phyloP scores from a whole-genome alignment of 2,113 vertebrate species.

The Eonycteris spelaea region DNA sequence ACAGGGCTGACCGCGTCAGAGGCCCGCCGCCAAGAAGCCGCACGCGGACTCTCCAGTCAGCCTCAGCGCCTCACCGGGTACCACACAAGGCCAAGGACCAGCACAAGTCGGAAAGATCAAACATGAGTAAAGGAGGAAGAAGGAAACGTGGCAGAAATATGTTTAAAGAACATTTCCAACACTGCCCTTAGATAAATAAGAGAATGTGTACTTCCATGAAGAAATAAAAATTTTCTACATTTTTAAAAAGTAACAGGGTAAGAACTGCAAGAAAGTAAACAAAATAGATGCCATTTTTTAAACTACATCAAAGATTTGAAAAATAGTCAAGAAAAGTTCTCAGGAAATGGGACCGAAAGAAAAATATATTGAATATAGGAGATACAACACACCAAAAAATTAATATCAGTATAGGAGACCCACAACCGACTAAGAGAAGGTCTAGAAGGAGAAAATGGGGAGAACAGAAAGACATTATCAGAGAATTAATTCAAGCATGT shows the following conservation, averaged over 20 bases:
- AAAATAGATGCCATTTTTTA: neutral
- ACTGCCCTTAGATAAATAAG: neutral
- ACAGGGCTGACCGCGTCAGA: neutral
- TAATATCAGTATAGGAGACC: neutral
- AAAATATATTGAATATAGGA: neutral
- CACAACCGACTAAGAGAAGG: neutral
- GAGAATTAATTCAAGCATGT: neutral
- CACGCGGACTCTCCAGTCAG: neutral
- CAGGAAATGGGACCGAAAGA: neutral
- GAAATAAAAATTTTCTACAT: neutral
- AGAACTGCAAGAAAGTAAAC: neutral
- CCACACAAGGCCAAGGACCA: too few species aligned
- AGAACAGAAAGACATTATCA: neutral
- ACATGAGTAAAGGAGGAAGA: neutral
- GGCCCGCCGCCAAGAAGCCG: neutral
- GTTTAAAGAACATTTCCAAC: neutral
- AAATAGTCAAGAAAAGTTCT: neutral
- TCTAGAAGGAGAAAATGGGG: neutral
- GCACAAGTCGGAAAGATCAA: neutral
- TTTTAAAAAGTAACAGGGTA: neutral
- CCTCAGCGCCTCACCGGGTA: neutral
- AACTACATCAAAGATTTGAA: neutral
- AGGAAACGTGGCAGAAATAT: neutral
- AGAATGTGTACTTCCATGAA: neutral
- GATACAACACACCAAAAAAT: neutral